Conservation (phyloP, 2,113 vertebrate genomes). For the Dicrurus megarhynchus region DNA sequence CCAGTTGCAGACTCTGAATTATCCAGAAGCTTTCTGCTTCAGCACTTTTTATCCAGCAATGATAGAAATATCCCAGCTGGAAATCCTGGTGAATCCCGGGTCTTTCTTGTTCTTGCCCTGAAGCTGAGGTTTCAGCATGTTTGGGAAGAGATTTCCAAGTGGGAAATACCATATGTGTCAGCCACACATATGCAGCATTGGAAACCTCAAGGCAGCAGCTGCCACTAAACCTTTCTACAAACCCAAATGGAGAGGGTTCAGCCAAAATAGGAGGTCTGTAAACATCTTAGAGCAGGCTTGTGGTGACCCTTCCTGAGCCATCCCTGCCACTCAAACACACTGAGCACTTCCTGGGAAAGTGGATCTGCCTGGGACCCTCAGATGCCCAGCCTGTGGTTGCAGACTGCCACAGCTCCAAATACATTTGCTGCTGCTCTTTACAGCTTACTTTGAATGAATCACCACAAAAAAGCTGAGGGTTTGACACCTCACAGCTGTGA, state of each 20-base stretch:
- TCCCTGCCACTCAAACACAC: neutral
- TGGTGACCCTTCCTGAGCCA: neutral
- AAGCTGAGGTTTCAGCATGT: neutral
- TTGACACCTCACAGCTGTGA: neutral
- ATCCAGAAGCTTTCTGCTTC: neutral
- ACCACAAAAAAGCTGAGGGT: neutral
- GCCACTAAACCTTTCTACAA: neutral
- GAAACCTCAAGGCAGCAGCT: neutral
- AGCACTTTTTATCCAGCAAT: neutral
- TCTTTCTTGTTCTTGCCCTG: neutral
- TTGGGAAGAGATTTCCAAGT: neutral
- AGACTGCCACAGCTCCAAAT: neutral
- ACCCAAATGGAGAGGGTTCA: neutral
- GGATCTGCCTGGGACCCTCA: rapidly evolving
- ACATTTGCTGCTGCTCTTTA: neutral
- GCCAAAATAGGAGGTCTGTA: neutral
- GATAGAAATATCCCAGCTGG: neutral
- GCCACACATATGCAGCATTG: rapidly evolving
- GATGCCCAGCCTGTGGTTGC: neutral
- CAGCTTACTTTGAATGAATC: neutral
- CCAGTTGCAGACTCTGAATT: neutral
- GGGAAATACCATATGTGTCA: rapidly evolving
- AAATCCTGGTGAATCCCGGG: neutral
- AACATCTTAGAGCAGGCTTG: neutral
- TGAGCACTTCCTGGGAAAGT: neutral